Base-by-base conservation (phyloP, 1,140 invertebrate species). In the Homarus americanus region DNA sequence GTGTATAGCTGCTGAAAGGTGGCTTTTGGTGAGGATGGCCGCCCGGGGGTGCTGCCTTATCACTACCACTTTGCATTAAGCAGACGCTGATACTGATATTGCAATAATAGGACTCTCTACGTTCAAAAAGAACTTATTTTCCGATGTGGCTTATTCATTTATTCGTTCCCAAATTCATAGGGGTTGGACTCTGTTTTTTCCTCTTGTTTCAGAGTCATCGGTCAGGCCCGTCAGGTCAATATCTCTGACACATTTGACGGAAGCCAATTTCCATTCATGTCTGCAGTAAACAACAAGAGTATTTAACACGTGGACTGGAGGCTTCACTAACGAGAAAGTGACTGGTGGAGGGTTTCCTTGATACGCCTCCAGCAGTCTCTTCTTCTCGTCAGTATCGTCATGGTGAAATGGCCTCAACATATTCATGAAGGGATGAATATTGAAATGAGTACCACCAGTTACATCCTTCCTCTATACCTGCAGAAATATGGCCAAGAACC, bases 81-180 rank as follows among this genome's bases (percentile, higher is more conserved):
- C 87, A 90, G 87, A 90, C 69, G 66, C 80, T 90, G 87, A 84
- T 84, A 90, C 87, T 90, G 87, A 90, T 90, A 90, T 90, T 90
- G 87, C 87, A 90, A 90, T 90, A 90, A 90, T 90, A 90, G 87
- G 28, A 83, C 87, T 90, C 87, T 90, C 87, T 75, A 53, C 80
- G 87, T 69, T 75, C 75, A 79, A 75, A 90, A 84, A 90, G 80
- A 90, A 83, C 87, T 90, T 90, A 90, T 90, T 90, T 90, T 90
- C 87, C 86, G 75, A 76, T 58, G 66, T 69, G 80, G 82, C 44
- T 73, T 90, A 90, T 90, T 90, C 87, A 76, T 69, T 32, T 69
- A 66, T 69, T 69, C n/a, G 36, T 75, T 49, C 83, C 58, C 28
- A 58, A 76, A 82, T 69, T 82, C 80, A 90, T 76, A 83, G 82